These are phyloP conservation scores for Holcopasites calliopsidis DNA, from an alignment of 1,140 invertebrate genomes.

Conservation along the genomic window DNA sequence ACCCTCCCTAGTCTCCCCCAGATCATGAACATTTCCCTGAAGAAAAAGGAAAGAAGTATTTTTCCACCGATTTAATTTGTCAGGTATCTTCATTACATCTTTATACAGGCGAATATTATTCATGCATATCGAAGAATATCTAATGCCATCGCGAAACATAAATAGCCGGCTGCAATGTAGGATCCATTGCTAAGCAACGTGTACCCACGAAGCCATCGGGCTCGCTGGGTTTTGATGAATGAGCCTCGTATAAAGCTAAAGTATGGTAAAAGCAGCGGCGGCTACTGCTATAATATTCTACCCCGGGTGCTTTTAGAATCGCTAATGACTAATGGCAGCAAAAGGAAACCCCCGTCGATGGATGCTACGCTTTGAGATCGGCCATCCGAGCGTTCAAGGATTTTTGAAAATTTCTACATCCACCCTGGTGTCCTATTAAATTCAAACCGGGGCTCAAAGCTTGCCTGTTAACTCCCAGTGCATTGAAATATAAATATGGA, in stretches of 20 bases:
- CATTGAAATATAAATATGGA: background rate
- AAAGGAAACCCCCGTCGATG: slow-evolving; percentile 52
- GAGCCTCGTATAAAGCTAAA: slow-evolving; percentile 70
- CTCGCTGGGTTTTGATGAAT: slow-evolving; percentile 68
- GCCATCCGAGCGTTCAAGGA: slow-evolving; percentile 17
- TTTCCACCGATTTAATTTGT: too few species aligned
- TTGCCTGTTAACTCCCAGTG: background rate
- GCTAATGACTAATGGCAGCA: slow-evolving; percentile 71
- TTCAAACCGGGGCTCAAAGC: background rate
- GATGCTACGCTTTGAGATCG: slow-evolving; percentile 52
- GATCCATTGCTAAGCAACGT: slow-evolving; percentile 54
- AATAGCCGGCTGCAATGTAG: slow-evolving; percentile 47
- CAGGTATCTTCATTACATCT: too few species aligned
- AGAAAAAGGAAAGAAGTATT: too few species aligned
- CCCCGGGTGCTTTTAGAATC: slow-evolving; percentile 68
- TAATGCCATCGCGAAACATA: slow-evolving; percentile 59
- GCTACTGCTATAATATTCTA: slow-evolving; percentile 66
- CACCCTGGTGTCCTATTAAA: background rate
- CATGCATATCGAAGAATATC: too few species aligned
- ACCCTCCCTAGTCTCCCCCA: too few species aligned
- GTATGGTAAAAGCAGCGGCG: slow-evolving; percentile 68
- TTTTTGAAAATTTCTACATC: slow-evolving; percentile 7
- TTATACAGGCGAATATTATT: too few species aligned
- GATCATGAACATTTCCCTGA: too few species aligned
- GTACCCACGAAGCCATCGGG: slow-evolving; percentile 55